Conservation (phyloP, 2,888 invertebrate species). For the Microctonus brassicae region DNA sequence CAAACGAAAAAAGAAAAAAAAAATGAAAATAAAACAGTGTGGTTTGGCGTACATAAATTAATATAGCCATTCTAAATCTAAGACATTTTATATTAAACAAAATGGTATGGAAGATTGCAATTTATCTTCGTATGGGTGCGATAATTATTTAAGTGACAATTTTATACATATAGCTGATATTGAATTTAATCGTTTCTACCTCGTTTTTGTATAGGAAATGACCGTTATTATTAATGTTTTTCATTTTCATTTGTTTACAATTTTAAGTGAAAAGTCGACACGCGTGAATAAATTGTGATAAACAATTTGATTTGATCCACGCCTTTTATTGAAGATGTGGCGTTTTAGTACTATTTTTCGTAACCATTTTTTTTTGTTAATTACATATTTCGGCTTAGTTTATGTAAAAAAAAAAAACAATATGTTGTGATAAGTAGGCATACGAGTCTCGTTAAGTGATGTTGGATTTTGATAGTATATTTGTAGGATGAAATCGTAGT, state of each 20-base stretch:
- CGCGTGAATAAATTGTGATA: slow-evolving; percentile 34
- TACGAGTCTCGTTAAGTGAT: slow-evolving; percentile 30
- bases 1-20: slow-evolving; percentile 15
- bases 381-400: slow-evolving; percentile 33
- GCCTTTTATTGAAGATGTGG: background rate
- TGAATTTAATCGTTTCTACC: slow-evolving; percentile 46
- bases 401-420: slow-evolving; percentile 23
- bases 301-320: slow-evolving; percentile 30
- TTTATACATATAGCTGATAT: slow-evolving; percentile 27
- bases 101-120: background rate
- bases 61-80: slow-evolving; percentile 3
- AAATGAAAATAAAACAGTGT: background rate
- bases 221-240: slow-evolving; percentile 39
- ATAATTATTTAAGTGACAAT: slow-evolving; percentile 4
- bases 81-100: slow-evolving; percentile 15
- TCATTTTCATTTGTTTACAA: slow-evolving; percentile 6
- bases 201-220: slow-evolving; percentile 42
- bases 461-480: slow-evolving; percentile 38
- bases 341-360: slow-evolving; percentile 11
- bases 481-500: slow-evolving; percentile 23
- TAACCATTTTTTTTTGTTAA: slow-evolving; percentile 22
- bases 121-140: slow-evolving; percentile 11
- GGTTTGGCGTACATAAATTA: slow-evolving; percentile 10
- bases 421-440: slow-evolving; percentile 22
- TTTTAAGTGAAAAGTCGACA: slow-evolving; percentile 17